Conservation (phyloP, 2,113 vertebrate genomes). For the Bambusicola thoracicus region DNA sequence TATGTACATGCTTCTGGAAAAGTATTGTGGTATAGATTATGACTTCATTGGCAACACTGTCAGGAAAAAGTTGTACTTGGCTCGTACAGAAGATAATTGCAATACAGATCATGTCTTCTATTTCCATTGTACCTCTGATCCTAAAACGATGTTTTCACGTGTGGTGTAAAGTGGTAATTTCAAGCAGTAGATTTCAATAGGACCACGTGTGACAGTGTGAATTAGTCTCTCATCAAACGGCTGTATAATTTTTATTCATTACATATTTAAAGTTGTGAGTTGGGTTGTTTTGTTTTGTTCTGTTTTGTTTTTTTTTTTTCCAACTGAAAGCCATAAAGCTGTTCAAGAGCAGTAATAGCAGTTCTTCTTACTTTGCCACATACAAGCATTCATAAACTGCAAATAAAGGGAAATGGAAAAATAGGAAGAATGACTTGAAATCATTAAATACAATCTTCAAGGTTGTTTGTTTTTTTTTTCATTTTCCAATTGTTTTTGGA, state of each 20-base stretch:
- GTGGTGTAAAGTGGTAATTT: not conserved
- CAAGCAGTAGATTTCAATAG: not conserved
- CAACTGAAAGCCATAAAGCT: not conserved
- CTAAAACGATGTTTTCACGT: slow-evolving; percentile 21
- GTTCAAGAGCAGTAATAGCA: not conserved
- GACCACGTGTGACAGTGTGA: not conserved
- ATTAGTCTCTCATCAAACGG: not conserved
- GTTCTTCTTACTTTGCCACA: not conserved
- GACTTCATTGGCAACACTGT: slow-evolving; percentile 20
- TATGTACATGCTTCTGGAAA: slow-evolving; percentile 57
- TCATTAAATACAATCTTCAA: not conserved
- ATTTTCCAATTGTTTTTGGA: not conserved
- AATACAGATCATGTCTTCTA: slow-evolving; percentile 31
- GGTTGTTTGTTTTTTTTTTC: not conserved
- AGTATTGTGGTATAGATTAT: slow-evolving; percentile 58
- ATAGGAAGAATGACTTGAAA: not conserved
- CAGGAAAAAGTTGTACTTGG: slow-evolving; percentile 58
- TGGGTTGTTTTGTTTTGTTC: too few relatives aligned
- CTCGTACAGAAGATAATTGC: slow-evolving; percentile 10
- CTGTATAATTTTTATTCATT: not conserved
- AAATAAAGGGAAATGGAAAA: not conserved
- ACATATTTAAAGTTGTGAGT: not conserved
- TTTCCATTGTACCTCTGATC: not conserved
- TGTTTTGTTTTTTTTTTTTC: not conserved
- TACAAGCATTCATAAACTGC: not conserved